phyloP scores from a whole-genome alignment of 1,140 invertebrate species.

The Streblospio benedicti region DNA sequence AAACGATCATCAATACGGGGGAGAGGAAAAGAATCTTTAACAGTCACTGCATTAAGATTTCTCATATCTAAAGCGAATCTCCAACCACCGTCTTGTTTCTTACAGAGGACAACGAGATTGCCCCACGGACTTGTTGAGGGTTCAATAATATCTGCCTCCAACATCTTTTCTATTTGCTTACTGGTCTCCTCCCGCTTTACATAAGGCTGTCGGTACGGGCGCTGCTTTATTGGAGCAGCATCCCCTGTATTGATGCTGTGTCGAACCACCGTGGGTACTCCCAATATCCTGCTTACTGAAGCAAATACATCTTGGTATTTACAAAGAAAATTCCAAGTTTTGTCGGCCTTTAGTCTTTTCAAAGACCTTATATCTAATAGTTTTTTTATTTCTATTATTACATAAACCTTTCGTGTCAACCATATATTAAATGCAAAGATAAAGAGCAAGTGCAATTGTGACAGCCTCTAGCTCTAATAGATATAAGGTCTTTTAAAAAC shows the following conservation, averaged over 20 bases:
- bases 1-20: slow-evolving; percentile 33
- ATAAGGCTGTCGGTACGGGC: slow-evolving; percentile 8
- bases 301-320: slow-evolving; percentile 18
- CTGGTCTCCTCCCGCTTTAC: slow-evolving; percentile 2
- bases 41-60: slow-evolving; percentile 28
- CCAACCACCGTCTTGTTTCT: too few relatives aligned
- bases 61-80: too few relatives aligned
- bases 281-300: slow-evolving; percentile 8
- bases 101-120: slow-evolving; percentile 31
- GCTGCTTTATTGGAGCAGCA: slow-evolving; percentile 8
- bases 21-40: slow-evolving; percentile 24
- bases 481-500: too few relatives aligned
- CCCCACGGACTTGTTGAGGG: slow-evolving; percentile 25
- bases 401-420: too few relatives aligned
- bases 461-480: too few relatives aligned
- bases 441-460: too few relatives aligned
- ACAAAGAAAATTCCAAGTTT: too few relatives aligned
- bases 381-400: too few relatives aligned
- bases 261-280: slow-evolving; percentile 9
- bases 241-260: slow-evolving; percentile 16
- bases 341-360: too few relatives aligned
- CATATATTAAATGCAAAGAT: too few relatives aligned
- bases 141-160: slow-evolving; percentile 13
- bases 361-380: too few relatives aligned
- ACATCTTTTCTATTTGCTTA: slow-evolving; percentile 14